A percentile compares a stretch with the other conserved stretches of the same genome.
Evolutionary conservation across 2,113 vertebrate species (phyloP).

Genomic region (Hemicordylus capensis): DNA sequence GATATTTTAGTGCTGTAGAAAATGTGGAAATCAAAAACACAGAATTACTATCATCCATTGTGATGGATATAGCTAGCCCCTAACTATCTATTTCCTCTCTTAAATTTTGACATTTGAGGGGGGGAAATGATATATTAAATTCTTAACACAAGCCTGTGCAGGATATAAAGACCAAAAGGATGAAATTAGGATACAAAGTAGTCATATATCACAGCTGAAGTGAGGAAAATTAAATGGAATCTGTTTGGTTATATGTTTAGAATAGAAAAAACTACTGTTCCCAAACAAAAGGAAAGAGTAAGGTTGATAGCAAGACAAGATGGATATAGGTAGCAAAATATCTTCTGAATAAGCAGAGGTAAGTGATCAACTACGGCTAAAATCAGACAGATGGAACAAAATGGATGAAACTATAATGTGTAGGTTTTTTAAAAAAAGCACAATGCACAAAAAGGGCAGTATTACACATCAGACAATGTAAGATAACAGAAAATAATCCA

Average conservation of each 20-base stretch:
- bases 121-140: conserved; percentile 16
- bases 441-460: accelerated
- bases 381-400: background rate
- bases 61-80: conserved; percentile 42
- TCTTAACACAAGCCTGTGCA: conserved; percentile 8
- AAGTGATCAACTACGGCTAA: background rate
- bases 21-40: conserved; percentile 14
- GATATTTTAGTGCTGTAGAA: background rate
- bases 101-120: conserved; percentile 46
- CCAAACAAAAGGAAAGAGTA: background rate
- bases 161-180: conserved; percentile 30
- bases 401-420: background rate
- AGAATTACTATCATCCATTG: conserved; percentile 40
- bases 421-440: background rate
- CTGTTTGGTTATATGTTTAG: conserved; percentile 9
- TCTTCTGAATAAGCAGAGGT: accelerated
- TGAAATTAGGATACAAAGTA: conserved; percentile 21
- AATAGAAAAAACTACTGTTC: conserved; percentile 18
- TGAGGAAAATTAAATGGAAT: conserved; percentile 48
- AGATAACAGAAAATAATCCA: background rate
- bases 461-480: background rate
- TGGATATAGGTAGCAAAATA: background rate
- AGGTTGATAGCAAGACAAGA: background rate
- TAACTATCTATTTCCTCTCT: conserved; percentile 28
- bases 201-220: conserved; percentile 45